These are phyloP conservation scores for Tachina lurida DNA, from an alignment of 2,888 invertebrate genomes.

Conservation along the genomic window DNA sequence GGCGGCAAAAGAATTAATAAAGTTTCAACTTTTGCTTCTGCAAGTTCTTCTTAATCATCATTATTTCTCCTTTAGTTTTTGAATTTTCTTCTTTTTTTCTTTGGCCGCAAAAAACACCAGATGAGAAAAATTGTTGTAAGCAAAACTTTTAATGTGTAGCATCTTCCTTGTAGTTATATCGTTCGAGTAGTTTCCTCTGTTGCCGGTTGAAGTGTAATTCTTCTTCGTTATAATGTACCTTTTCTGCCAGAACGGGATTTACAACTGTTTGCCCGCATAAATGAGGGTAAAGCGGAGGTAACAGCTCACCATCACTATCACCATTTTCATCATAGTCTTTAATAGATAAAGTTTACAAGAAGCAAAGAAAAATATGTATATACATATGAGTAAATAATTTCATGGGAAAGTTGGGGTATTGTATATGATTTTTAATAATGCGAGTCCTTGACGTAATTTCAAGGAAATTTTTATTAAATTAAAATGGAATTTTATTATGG, in stretches of 20 bases:
- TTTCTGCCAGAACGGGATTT: conserved; percentile 10
- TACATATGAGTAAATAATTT: neutral
- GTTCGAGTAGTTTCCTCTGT: conserved; percentile 28
- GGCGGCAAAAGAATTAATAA: conserved; percentile 65
- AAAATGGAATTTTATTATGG: neutral
- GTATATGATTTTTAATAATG: conserved; percentile 50
- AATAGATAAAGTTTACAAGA: conserved; percentile 64
- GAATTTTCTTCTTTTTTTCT: conserved; percentile 16
- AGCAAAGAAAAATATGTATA: conserved; percentile 7
- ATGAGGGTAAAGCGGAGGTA: neutral
- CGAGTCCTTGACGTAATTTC: conserved; percentile 41
- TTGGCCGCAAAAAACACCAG: conserved; percentile 6
- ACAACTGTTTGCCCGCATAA: neutral
- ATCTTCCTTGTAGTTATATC: conserved; percentile 44
- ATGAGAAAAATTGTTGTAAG: conserved; percentile 30
- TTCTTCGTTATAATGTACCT: conserved; percentile 36
- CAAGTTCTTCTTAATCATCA: conserved; percentile 52
- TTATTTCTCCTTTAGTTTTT: conserved; percentile 40
- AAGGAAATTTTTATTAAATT: conserved; percentile 45
- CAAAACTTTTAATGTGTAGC: conserved; percentile 66
- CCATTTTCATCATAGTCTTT: conserved; percentile 19
- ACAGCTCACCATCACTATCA: neutral
- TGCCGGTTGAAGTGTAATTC: conserved; percentile 29
- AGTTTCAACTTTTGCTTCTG: conserved; percentile 60
- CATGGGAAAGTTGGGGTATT: conserved; percentile 12